Conservation (phyloP, 1,140 invertebrate genomes). For the Danaus melanippus region DNA sequence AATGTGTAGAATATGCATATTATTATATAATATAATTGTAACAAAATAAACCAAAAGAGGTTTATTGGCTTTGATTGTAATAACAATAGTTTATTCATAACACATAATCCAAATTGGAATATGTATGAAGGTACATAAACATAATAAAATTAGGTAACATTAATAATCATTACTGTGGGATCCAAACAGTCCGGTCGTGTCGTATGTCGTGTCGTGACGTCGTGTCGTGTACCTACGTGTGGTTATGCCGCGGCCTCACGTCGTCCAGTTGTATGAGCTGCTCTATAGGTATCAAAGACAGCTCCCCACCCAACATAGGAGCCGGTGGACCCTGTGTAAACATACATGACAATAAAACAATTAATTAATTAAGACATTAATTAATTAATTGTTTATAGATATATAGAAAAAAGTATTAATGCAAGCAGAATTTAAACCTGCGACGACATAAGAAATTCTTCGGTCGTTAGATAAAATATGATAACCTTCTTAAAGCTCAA, state of each 20-base stretch:
- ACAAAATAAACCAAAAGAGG: too few species aligned
- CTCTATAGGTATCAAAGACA: constrained; percentile 87
- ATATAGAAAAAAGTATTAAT: too few species aligned
- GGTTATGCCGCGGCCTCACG: constrained; percentile 55
- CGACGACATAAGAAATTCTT: too few species aligned
- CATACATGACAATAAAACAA: constrained; percentile 1
- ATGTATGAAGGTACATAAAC: too few species aligned
- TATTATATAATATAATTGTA: too few species aligned
- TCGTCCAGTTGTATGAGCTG: constrained; percentile 79
- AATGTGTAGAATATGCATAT: too few species aligned
- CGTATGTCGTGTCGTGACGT: constrained; percentile 5
- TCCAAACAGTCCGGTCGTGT: constrained; percentile 1
- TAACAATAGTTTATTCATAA: not conserved
- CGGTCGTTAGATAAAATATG: too few species aligned
- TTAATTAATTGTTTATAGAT: too few species aligned
- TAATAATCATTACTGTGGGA: not conserved
- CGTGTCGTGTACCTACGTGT: constrained; percentile 8
- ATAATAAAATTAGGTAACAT: too few species aligned
- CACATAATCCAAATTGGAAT: not conserved
- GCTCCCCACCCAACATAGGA: constrained; percentile 81
- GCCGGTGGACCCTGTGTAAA: constrained; percentile 71
- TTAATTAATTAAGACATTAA: too few species aligned
- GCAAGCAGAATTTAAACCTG: too few species aligned
- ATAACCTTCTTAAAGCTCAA: too few species aligned
- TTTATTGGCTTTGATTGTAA: not conserved